Evolutionary conservation across 2,888 invertebrate species (phyloP), one percentile per base, ranked within the genome.

Genomic region (Acrobasis repandana): DNA sequence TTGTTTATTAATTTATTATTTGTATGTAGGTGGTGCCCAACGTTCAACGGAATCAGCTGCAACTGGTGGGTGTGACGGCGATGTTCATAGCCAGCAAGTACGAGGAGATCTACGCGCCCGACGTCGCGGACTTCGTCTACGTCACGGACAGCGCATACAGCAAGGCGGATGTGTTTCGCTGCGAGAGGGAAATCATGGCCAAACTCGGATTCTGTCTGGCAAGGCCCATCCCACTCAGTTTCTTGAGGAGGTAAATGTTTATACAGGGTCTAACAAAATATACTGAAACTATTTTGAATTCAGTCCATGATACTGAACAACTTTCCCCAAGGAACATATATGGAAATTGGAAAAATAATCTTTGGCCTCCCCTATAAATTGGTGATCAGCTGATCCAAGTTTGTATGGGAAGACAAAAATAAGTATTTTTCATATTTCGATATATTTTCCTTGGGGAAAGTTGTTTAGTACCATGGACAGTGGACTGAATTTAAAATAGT

Each of bases 21-120:
- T 47, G 63, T 68, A 85, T 87, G 56, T 79, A 96, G 95, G 88
- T 80, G 3, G 93, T 93, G 38, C 92, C 92, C 54, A 93, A 93
- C 16, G 94, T 96, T 36, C 93, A 93, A 59, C 94, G 95, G 67
- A 94, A 94, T 67, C 94, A 95, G 70, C 92, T 98, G 63, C 98
- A 99, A 80, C 90, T 98, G 66, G 96, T 98, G 11, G 98, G 98
- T 4, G 95, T 97, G 0, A 95, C 98, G 0, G 96, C 98, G 0
- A 94, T 99, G 93, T 95, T 97, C 74, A 94, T 98, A 60, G 98
- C 99, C 0, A 95, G 96, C 76, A 99, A 99, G 85, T 98, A 97
- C 77, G 99, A 99, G 88, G 99, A 99, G 91, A 96, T 98, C 76
- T 97, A 96, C 76, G 94, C 96, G 1, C 98, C 98, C 0, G 96